A percentile compares a stretch with the other conserved stretches of the same genome.
Evolutionary conservation across 2,888 invertebrate genomes (phyloP).

Genomic region (Tipula confusa): DNA sequence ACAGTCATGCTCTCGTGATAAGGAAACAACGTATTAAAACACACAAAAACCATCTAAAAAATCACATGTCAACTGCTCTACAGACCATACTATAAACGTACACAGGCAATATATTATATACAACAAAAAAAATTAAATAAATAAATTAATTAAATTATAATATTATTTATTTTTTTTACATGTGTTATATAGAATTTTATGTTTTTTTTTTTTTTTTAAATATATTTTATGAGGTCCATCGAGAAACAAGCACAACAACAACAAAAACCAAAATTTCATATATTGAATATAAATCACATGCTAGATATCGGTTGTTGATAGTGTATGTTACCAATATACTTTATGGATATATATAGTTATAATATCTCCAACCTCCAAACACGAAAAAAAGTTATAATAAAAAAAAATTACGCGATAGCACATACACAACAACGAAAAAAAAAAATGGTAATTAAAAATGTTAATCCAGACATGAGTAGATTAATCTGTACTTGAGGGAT

Average conservation of each 20-base stretch:
- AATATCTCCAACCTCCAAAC: too few species aligned
- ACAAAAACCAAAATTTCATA: not conserved
- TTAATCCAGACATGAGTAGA: not conserved
- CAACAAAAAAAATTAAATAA: not conserved
- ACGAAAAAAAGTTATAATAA: not conserved
- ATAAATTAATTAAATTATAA: conserved; percentile 21
- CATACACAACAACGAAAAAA: not conserved
- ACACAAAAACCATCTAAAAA: too few species aligned
- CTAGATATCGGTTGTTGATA: conserved; percentile 12
- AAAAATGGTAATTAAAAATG: not conserved
- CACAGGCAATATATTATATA: too few species aligned
- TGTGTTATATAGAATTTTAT: not conserved
- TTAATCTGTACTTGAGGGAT: not conserved
- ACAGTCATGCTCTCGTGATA: too few species aligned
- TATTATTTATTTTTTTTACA: not conserved
- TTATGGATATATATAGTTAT: not conserved
- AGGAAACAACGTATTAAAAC: too few species aligned
- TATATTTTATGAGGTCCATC: not conserved
- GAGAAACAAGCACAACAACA: not conserved
- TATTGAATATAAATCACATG: conserved; percentile 3
- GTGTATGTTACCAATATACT: not conserved
- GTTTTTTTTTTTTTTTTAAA: too few species aligned
- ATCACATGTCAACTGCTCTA: too few species aligned
- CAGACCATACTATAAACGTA: too few species aligned
- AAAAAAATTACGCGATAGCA: not conserved